Evolutionary conservation across 2,888 invertebrate species (phyloP).

Genomic region (Drosophila mayaguana): DNA sequence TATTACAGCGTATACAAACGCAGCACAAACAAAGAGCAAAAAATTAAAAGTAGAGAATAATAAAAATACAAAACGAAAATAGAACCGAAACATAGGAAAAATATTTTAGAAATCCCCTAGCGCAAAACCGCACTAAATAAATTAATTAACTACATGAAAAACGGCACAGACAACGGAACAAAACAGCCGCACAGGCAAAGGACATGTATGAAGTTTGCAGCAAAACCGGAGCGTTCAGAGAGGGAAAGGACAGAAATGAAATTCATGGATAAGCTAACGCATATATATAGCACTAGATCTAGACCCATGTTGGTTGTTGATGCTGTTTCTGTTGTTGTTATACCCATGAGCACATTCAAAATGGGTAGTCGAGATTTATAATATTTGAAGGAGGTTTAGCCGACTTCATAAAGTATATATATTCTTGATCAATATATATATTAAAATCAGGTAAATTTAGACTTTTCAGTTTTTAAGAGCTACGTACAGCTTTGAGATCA

Average conservation of each 20-base stretch:
- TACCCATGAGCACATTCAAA: neutral
- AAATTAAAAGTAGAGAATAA: slow-evolving; percentile 38
- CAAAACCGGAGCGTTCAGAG: neutral
- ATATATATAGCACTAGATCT: slow-evolving; percentile 46
- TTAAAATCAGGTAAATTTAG: too few relatives aligned
- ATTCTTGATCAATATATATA: neutral
- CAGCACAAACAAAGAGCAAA: slow-evolving; percentile 13
- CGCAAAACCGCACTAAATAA: slow-evolving; percentile 81
- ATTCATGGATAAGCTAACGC: slow-evolving; percentile 44
- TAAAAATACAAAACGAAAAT: slow-evolving; percentile 10
- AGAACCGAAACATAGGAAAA: slow-evolving; percentile 45
- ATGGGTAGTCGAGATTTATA: neutral
- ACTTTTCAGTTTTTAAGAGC: too few relatives aligned
- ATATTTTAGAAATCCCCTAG: slow-evolving; percentile 74
- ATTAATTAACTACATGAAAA: slow-evolving; percentile 82
- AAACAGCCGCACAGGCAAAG: slow-evolving; percentile 43
- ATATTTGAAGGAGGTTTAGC: neutral
- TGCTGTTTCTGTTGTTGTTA: slow-evolving; percentile 5
- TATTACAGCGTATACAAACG: slow-evolving; percentile 34
- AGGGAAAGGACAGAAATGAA: slow-evolving; percentile 23
- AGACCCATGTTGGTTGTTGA: slow-evolving; percentile 3
- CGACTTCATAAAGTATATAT: neutral
- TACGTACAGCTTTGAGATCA: too few relatives aligned
- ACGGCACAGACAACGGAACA: slow-evolving; percentile 47
- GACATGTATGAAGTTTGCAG: slow-evolving; percentile 47